Evolutionary conservation across 2,113 vertebrate genomes (phyloP), one percentile per base, ranked within the genome.

Genomic region (Amia ocellicauda): DNA sequence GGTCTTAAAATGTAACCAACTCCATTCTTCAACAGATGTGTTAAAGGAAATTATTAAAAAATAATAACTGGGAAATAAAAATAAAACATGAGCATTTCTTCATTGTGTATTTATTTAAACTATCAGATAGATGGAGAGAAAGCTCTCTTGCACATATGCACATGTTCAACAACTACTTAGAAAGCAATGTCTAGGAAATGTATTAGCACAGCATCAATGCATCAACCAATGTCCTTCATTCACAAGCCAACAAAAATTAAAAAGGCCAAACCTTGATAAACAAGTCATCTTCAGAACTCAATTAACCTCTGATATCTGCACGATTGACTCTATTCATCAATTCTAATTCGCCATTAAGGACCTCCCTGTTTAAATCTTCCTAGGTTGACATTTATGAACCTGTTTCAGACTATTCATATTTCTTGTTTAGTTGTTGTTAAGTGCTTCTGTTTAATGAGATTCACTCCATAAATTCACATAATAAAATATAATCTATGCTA

Each of bases 291-390:
- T n/a, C 27, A 19, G 4, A 53, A 41, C 41, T 51, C 10, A 3
- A 28, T 63, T 54, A 49, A 62, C 60, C 49, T 53, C 47, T 40
- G n/a, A 36, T 52, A 41, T 52, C 20, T 40, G 60, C n/a, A 7
- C 24, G 51, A 53, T 53, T 62, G 31, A 40, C 42, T 23, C 23
- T 14, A 60, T 52, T 36, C 29, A 63, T 55, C 47, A 62, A 54
- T 22, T 63, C 14, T 58, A 60, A 51, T 28, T 23, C 14, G 47
- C 31, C 47, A 58, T 49, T 29, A 66, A 40, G 31, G n/a, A 43
- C 47, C 64, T 42, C 13, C 20, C 2, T 40, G 29, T 20, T 66
- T 19, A 60, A 20, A 36, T 58, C 29, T 58, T 17, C 42, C 27
- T 10, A 0, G 3, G 10, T 31, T 47, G 14, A 41, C 42, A 29